A percentile compares a stretch with the other conserved stretches of the same genome.
These are phyloP conservation scores for Podarcis raffonei DNA, from an alignment of 2,113 vertebrate species.

Conservation along the genomic window DNA sequence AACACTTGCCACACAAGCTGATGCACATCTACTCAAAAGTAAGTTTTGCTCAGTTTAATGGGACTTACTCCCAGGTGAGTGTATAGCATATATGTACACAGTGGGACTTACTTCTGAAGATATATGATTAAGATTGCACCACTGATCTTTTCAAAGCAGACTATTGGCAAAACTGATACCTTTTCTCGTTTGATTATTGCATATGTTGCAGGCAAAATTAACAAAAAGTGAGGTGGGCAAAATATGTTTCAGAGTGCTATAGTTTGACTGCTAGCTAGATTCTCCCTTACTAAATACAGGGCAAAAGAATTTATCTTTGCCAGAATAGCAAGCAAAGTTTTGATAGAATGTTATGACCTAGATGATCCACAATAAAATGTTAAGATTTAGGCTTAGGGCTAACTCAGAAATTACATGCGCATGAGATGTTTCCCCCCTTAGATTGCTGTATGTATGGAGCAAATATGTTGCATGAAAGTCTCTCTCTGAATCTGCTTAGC, in stretches of 20 bases:
- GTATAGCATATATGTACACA: neutral
- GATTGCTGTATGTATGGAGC: neutral
- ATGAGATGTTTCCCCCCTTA: neutral
- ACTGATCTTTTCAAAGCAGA: neutral
- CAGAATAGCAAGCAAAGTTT: conserved; percentile 44
- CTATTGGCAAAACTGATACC: neutral
- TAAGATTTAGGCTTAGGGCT: neutral
- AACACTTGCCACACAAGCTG: neutral
- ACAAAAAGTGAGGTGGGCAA: conserved; percentile 4
- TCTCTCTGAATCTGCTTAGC: neutral
- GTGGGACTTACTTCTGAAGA: neutral
- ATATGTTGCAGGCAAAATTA: conserved; percentile 20
- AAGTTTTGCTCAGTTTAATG: neutral
- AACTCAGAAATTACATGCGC: neutral
- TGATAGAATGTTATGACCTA: conserved; percentile 32
- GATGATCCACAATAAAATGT: conserved; percentile 32
- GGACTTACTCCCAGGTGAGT: neutral
- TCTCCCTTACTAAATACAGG: conserved; percentile 55
- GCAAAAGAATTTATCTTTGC: conserved; percentile 42
- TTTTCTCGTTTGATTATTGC: conserved; percentile 32
- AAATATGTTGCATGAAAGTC: neutral
- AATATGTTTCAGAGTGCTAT: conserved; percentile 2
- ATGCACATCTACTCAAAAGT: neutral
- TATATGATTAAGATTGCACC: neutral
- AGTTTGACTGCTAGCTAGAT: conserved; percentile 44